Percentiles rank a stretch among this genome's conserved stretches.
These are phyloP conservation scores for Vidua macroura DNA, from an alignment of 2,113 vertebrate species.

Conservation along the genomic window DNA sequence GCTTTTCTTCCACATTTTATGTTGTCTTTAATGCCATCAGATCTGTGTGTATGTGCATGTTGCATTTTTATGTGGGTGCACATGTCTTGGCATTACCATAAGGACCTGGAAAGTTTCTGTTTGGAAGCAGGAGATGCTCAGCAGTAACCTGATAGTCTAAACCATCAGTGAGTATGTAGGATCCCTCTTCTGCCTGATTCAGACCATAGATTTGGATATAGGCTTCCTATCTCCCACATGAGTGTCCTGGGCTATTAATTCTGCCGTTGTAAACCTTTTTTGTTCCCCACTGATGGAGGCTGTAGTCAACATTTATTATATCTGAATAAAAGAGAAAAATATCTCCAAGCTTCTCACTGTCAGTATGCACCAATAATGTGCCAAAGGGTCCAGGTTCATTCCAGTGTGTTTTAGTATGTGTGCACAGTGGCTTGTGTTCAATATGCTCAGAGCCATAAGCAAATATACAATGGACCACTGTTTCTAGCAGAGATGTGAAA, in stretches of 20 bases:
- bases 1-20: neutral
- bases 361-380: neutral
- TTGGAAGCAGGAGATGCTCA: neutral
- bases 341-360: neutral
- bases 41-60: neutral
- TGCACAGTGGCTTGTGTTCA: neutral
- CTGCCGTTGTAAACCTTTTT: neutral
- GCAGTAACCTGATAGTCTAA: neutral
- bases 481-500: neutral
- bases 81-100: neutral
- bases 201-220: neutral
- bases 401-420: neutral
- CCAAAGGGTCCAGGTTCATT: neutral
- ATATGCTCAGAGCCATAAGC: neutral
- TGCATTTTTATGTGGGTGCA: neutral
- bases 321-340: neutral
- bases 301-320: neutral
- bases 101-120: neutral
- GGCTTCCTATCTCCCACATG: neutral
- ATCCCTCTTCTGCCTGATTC: neutral
- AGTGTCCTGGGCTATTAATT: neutral
- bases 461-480: neutral
- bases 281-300: neutral
- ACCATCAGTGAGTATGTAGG: neutral
- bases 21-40: neutral